phyloP scores from a whole-genome alignment of 1,140 invertebrate species.

The Archivesica marissinica region DNA sequence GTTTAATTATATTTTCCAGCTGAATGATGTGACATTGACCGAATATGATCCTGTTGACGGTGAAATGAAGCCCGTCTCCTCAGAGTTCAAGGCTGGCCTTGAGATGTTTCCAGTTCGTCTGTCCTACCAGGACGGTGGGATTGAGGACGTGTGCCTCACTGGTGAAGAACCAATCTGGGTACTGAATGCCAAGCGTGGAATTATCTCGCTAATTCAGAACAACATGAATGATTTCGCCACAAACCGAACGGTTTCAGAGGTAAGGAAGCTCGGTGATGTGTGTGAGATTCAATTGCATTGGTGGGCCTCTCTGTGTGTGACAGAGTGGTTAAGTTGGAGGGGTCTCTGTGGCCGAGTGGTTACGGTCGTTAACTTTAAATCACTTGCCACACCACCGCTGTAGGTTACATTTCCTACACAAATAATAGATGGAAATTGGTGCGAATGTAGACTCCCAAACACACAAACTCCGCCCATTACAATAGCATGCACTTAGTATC shows the following conservation, averaged over 20 bases:
- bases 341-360: too few species aligned
- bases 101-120: constrained; percentile 84
- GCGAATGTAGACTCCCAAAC: too few species aligned
- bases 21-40: constrained; percentile 20
- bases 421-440: too few species aligned
- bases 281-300: too few species aligned
- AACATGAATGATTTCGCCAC: constrained; percentile 93
- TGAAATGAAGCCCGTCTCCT: not conserved
- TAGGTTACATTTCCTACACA: too few species aligned
- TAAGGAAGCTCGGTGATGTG: not conserved
- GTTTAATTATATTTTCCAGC: not conserved
- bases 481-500: too few species aligned
- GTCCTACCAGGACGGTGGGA: constrained; percentile 83
- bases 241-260: constrained; percentile 86
- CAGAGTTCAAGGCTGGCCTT: constrained; percentile 51
- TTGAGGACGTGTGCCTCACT: constrained; percentile 83
- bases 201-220: constrained; percentile 94
- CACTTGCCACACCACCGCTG: too few species aligned
- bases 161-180: constrained; percentile 90
- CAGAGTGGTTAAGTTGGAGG: too few species aligned
- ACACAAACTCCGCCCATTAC: too few species aligned
- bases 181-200: constrained; percentile 93
- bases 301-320: too few species aligned
- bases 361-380: too few species aligned
- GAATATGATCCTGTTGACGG: constrained; percentile 36